Conservation (phyloP, 2,797 vertebrate genomes). For the Chelon auratus region DNA sequence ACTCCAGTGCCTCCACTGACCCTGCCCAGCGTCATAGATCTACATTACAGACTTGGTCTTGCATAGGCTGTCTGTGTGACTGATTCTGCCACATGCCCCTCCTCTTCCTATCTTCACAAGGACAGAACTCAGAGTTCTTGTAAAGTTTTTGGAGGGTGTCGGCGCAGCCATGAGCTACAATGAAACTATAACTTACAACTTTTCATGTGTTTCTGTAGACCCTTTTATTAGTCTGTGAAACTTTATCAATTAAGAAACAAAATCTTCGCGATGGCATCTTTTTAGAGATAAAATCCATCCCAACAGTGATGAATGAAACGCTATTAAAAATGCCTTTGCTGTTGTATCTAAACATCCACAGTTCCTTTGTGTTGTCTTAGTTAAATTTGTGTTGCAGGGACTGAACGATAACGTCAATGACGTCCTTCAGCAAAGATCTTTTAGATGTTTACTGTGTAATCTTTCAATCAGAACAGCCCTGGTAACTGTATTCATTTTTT, state of each 20-base stretch:
- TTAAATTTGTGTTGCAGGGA: slow-evolving; percentile 22
- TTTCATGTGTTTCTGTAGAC: slow-evolving; percentile 36
- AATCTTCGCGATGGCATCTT: slow-evolving; percentile 24
- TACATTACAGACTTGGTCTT: slow-evolving; percentile 67
- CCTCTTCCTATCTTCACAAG: slow-evolving; percentile 53
- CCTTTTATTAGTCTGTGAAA: slow-evolving; percentile 31
- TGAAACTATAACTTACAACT: slow-evolving; percentile 23
- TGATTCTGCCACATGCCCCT: slow-evolving; percentile 51
- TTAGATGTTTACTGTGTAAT: slow-evolving; percentile 59
- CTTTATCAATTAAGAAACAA: slow-evolving; percentile 36
- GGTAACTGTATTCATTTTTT: slow-evolving; percentile 11
- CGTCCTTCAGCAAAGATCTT: slow-evolving; percentile 54
- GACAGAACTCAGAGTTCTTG: slow-evolving; percentile 54
- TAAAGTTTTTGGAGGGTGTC: slow-evolving; percentile 46
- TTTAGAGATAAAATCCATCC: slow-evolving; percentile 33
- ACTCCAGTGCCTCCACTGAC: slow-evolving; percentile 72
- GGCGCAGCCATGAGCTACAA: slow-evolving; percentile 16
- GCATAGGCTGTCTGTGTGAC: slow-evolving; percentile 64
- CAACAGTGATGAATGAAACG: slow-evolving; percentile 17
- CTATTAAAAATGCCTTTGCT: slow-evolving; percentile 25
- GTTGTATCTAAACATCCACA: slow-evolving; percentile 23
- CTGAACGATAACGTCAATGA: slow-evolving; percentile 30
- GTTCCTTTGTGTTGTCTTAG: slow-evolving; percentile 15
- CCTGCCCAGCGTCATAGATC: slow-evolving; percentile 72
- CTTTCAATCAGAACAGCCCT: slow-evolving; percentile 56